Base-by-base conservation (phyloP, 2,888 invertebrate genomes). In the Fissipunctia ypsillon region DNA sequence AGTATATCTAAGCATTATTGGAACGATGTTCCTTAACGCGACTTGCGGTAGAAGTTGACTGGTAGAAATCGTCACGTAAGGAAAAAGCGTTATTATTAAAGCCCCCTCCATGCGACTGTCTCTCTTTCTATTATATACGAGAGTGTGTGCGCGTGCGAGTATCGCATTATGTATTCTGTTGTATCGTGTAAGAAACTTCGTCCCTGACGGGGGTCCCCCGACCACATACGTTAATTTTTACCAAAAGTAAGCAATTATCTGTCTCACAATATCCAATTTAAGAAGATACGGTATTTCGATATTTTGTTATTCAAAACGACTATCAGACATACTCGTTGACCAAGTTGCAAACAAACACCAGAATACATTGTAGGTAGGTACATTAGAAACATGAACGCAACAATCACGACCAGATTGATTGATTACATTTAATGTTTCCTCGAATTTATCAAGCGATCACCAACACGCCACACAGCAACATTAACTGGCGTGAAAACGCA, bases 351-450 rank as follows among this genome's bases (percentile, higher is more conserved):
- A 35, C n/a, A 61, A 77, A 60, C 43, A 63, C 28, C 19, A 45
- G 6, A 57, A 43, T 2, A 78, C 19, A 43, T 48, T 57, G n/a
- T 28, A 45, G 4, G 38, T 28, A 45, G 4, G 28, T 31, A 77
- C 45, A 78, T 28, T 31, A 48, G 10, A n/a, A 68, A 52, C 60
- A 65, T 69, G 57, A 43, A 41, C 25, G 28, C n/a, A 43, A 43
- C 50, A 50, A 73, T 57, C 54, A 69, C 64, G 35, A 54, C 48
- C 52, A 65, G 67, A 75, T 70, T 83, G 80, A 80, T 80, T 60
- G 75, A 70, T 68, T 68, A 52, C 61, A 48, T 73, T 66, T 52
- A 71, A 68, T 76, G 76, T 65, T 74, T 65, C 84, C 56, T 54
- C 56, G 14, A 50, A 43, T 19, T 50, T 70, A 81, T 69, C 80